Evolutionary conservation across 1,140 invertebrate species (phyloP).

Genomic region (Trichogramma pretiosum): DNA sequence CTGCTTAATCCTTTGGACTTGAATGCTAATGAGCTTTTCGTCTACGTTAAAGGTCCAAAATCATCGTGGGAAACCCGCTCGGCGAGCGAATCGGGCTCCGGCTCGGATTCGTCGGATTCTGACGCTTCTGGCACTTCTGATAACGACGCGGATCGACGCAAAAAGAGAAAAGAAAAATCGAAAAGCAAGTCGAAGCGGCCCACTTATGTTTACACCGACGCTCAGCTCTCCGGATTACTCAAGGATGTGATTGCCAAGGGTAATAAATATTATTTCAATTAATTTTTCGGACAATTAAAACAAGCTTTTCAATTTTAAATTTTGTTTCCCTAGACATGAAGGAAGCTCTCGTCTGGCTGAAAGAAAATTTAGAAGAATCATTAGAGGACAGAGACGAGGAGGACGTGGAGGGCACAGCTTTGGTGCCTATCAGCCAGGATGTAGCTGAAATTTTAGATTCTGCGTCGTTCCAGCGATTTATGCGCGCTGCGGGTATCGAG

Average conservation of each 20-base stretch:
- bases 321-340: slow-evolving; percentile 36
- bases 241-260: slow-evolving; percentile 37
- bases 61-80: slow-evolving; percentile 37
- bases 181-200: slow-evolving; percentile 23
- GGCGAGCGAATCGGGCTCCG: slow-evolving; percentile 22
- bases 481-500: slow-evolving; percentile 50
- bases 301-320: slow-evolving; percentile 6
- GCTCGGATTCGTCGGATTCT: slow-evolving; percentile 10
- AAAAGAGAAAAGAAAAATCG: slow-evolving; percentile 17
- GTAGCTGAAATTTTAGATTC: slow-evolving; percentile 52
- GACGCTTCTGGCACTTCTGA: slow-evolving; percentile 1
- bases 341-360: slow-evolving; percentile 51
- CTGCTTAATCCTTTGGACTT: no score
- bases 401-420: slow-evolving; percentile 49
- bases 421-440: slow-evolving; percentile 56
- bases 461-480: slow-evolving; percentile 47
- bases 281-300: slow-evolving; percentile 21
- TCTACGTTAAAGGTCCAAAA: slow-evolving; percentile 23
- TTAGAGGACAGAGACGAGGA: slow-evolving; percentile 53
- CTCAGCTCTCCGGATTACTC: slow-evolving; percentile 37
- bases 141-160: slow-evolving; percentile 9
- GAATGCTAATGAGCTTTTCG: not conserved
- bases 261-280: slow-evolving; percentile 22
- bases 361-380: slow-evolving; percentile 52
- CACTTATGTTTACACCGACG: slow-evolving; percentile 35